Conservation (phyloP, 2,797 vertebrate genomes). For the Champsocephalus esox region DNA sequence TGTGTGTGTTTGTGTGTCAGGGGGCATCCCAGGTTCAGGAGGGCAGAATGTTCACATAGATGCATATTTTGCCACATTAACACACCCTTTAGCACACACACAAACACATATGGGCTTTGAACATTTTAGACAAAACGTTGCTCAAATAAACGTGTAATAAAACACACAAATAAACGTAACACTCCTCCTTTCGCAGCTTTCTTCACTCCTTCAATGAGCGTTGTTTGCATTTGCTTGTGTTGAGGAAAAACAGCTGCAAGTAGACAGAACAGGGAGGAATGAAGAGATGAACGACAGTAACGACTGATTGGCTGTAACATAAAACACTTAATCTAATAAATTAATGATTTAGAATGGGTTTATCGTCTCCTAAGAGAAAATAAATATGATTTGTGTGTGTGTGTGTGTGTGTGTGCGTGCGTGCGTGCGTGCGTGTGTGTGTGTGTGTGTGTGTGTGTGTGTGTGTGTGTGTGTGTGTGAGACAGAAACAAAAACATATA, state of each 20-base stretch:
- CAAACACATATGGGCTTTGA: slow-evolving; percentile 33
- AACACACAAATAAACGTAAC: slow-evolving; percentile 39
- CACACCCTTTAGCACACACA: slow-evolving; percentile 53
- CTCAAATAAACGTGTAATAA: slow-evolving; percentile 42
- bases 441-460: slow-evolving; percentile 60
- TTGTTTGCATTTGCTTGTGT: slow-evolving; percentile 29
- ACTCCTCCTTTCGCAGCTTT: slow-evolving; percentile 23
- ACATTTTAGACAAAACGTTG: slow-evolving; percentile 38
- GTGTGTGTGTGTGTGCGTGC: slow-evolving; percentile 61
- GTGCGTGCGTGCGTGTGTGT: slow-evolving; percentile 2
- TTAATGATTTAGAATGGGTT: slow-evolving; percentile 1
- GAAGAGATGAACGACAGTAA: slow-evolving; percentile 19
- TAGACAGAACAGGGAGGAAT: slow-evolving; percentile 25
- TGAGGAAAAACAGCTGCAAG: slow-evolving; percentile 27
- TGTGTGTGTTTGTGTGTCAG: slow-evolving; percentile 67
- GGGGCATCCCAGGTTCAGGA: slow-evolving; percentile 85
- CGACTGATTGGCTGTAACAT: background rate
- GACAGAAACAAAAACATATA: slow-evolving; percentile 56
- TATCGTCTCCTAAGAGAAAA: background rate
- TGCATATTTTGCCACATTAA: slow-evolving; percentile 79
- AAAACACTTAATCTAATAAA: slow-evolving; percentile 5
- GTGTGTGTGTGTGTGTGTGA: slow-evolving; percentile 65
- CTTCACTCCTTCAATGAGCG: slow-evolving; percentile 3
- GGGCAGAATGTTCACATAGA: slow-evolving; percentile 86
- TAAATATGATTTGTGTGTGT: slow-evolving; percentile 58